These are phyloP conservation scores for Drosophila percnosoma DNA, from an alignment of 2,888 invertebrate species.

Conservation along the genomic window DNA sequence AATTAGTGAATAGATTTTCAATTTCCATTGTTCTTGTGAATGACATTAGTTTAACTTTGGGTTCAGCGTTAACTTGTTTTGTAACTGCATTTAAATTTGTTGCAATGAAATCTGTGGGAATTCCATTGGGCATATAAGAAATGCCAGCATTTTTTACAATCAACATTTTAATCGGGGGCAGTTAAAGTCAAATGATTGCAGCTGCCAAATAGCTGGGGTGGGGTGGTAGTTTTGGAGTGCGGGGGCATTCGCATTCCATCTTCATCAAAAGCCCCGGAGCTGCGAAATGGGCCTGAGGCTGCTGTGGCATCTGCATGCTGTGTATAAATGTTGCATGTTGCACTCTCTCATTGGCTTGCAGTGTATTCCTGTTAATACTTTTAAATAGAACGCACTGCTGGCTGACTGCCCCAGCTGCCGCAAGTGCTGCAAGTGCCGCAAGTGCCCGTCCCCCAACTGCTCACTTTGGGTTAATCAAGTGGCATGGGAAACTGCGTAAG, in stretches of 20 bases:
- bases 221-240: not conserved
- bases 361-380: slow-evolving; percentile 39
- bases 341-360: slow-evolving; percentile 58
- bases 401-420: slow-evolving; percentile 30
- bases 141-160: slow-evolving; percentile 70
- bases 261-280: slow-evolving; percentile 67
- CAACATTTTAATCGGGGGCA: slow-evolving; percentile 62
- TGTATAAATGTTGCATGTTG: slow-evolving; percentile 60
- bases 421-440: slow-evolving; percentile 20
- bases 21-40: slow-evolving; percentile 1
- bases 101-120: slow-evolving; percentile 70
- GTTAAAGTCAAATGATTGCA: slow-evolving; percentile 74
- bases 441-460: slow-evolving; percentile 40
- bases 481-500: slow-evolving; percentile 68
- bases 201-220: slow-evolving; percentile 44
- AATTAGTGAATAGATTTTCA: not conserved
- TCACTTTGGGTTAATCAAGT: slow-evolving; percentile 72
- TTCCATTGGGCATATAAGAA: slow-evolving; percentile 43
- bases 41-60: slow-evolving; percentile 14
- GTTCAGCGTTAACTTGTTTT: slow-evolving; percentile 14
- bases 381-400: slow-evolving; percentile 57
- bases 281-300: slow-evolving; percentile 20
- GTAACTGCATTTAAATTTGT: slow-evolving; percentile 46
- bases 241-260: slow-evolving; percentile 66
- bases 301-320: slow-evolving; percentile 58